These are phyloP conservation scores for Agrochola litura DNA, from an alignment of 2,888 invertebrate species.

Conservation along the genomic window DNA sequence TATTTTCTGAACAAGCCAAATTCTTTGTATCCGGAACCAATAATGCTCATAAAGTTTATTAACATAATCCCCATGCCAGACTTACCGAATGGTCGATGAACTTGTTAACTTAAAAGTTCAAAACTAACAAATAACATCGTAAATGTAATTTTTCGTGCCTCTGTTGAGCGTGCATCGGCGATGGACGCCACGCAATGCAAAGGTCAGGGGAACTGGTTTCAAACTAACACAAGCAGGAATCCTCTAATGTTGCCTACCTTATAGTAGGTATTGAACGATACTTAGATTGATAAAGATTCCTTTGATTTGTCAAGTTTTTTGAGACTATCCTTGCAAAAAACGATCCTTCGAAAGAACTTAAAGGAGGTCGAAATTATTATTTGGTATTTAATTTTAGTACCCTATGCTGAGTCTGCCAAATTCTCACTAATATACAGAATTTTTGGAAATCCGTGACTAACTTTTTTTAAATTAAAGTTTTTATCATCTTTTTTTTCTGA, in stretches of 20 bases:
- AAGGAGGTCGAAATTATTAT: no score
- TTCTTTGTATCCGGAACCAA: not conserved
- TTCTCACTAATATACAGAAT: no score
- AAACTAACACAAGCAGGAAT: constrained; percentile 34
- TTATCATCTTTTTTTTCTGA: no score
- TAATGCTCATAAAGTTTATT: not conserved
- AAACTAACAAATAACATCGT: constrained; percentile 15
- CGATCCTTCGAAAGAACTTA: no score
- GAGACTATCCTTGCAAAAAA: not conserved
- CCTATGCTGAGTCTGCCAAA: no score
- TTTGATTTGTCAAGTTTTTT: not conserved
- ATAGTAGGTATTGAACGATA: constrained; percentile 2
- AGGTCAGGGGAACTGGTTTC: constrained; percentile 69
- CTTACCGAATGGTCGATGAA: not conserved
- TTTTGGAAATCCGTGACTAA: not conserved
- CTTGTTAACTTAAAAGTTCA: constrained; percentile 18
- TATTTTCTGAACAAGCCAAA: not conserved
- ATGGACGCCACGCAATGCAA: constrained; percentile 51
- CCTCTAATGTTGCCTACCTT: constrained; percentile 42
- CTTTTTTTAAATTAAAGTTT: no score
- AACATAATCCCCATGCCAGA: not conserved
- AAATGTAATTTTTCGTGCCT: constrained; percentile 48
- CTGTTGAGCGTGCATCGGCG: constrained; percentile 40
- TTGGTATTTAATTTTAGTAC: no score
- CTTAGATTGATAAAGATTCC: not conserved